Conservation (phyloP, 2,113 vertebrate species). For the Xiphophorus hellerii region DNA sequence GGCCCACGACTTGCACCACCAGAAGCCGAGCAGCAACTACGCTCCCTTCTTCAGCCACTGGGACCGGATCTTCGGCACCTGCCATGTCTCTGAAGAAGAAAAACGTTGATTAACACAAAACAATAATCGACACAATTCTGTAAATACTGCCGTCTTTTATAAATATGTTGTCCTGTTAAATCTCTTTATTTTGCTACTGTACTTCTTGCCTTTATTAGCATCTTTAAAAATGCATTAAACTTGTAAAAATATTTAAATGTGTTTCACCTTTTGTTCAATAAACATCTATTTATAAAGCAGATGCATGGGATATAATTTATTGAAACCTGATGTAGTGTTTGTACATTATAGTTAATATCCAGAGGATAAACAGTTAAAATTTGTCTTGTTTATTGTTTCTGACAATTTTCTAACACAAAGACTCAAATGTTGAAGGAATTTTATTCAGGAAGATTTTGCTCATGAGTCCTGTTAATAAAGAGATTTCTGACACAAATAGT, state of each 20-base stretch:
- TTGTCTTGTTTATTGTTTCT: neutral
- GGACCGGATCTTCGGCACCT: conserved; percentile 76
- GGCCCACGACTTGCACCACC: conserved; percentile 80
- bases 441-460: neutral
- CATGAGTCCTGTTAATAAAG: neutral
- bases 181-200: neutral
- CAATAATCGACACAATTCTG: neutral
- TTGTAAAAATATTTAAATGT: neutral
- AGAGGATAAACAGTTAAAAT: neutral
- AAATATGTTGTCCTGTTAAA: neutral
- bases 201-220: neutral
- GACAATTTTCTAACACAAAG: neutral
- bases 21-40: conserved; percentile 73
- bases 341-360: neutral
- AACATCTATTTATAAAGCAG: conserved; percentile 9
- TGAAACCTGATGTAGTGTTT: neutral
- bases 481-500: neutral
- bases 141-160: conserved; percentile 3
- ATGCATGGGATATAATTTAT: neutral
- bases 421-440: neutral
- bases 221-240: neutral
- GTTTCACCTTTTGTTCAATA: conserved; percentile 1
- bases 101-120: neutral
- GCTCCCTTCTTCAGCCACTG: conserved; percentile 81
- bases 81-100: conserved; percentile 35